These are phyloP conservation scores for Stegana nigrithorax DNA, from an alignment of 2,888 invertebrate species.

Conservation along the genomic window DNA sequence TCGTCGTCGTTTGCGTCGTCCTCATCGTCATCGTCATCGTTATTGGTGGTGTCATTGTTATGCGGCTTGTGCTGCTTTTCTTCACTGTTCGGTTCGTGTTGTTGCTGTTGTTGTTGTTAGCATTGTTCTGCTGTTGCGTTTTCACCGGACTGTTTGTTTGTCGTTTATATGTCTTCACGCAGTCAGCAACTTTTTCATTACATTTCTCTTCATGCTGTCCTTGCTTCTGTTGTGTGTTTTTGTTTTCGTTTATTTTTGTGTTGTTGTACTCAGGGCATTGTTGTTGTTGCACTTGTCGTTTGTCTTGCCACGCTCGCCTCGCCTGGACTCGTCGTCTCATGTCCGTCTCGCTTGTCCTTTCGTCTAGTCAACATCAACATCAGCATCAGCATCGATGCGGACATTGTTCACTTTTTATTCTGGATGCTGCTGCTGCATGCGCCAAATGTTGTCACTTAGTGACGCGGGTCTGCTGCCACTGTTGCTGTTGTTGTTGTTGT, in stretches of 20 bases:
- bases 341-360: neutral
- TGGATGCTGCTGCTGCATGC: neutral
- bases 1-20: too few relatives aligned
- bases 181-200: constrained; percentile 10
- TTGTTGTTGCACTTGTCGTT: too few relatives aligned
- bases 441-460: neutral
- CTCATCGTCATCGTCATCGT: too few relatives aligned
- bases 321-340: too few relatives aligned
- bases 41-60: neutral
- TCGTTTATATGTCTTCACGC: neutral
- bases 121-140: neutral
- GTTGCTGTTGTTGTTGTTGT: constrained; percentile 10
- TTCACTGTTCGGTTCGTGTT: neutral
- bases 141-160: neutral
- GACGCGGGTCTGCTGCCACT: neutral
- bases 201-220: neutral
- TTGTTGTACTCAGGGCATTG: neutral
- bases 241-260: neutral
- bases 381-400: neutral
- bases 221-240: neutral
- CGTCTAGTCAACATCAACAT: too few relatives aligned
- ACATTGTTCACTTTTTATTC: neutral
- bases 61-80: neutral
- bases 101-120: neutral
- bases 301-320: too few relatives aligned